Conservation (phyloP, 2,113 vertebrate genomes). For the Xenopus laevis region DNA sequence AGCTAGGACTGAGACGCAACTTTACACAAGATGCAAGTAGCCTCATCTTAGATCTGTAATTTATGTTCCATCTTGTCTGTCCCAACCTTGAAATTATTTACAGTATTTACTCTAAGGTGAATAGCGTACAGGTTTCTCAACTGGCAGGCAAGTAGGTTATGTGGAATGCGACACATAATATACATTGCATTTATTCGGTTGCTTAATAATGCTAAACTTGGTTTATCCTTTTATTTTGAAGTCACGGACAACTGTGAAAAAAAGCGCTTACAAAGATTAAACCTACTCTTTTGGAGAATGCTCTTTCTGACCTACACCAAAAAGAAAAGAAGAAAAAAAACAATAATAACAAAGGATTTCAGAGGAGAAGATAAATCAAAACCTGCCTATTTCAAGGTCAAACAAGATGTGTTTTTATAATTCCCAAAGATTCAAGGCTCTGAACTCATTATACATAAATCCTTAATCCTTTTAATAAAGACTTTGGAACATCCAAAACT, state of each 20-base stretch:
- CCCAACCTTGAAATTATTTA: no score
- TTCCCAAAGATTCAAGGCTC: conserved; percentile 29
- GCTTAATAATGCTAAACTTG: not conserved
- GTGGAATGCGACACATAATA: not conserved
- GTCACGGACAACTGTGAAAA: not conserved
- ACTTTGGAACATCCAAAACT: conserved; percentile 28
- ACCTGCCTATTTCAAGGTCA: conserved; percentile 35
- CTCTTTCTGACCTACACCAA: conserved; percentile 3
- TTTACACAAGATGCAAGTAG: no score
- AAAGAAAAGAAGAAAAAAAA: conserved; percentile 1
- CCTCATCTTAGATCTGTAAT: no score
- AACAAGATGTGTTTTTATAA: conserved; percentile 36
- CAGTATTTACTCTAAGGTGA: no score
- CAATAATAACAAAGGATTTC: conserved; percentile 10
- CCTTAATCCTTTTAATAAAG: conserved; percentile 40
- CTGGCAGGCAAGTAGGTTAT: not conserved
- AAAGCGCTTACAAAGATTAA: conserved; percentile 24
- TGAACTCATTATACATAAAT: conserved; percentile 39
- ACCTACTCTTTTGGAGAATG: conserved; percentile 4
- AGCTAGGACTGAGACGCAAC: no score
- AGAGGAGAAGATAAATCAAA: conserved; percentile 3
- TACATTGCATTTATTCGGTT: not conserved
- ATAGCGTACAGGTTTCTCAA: no score
- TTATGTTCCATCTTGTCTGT: no score
- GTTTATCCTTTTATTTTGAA: not conserved